Conservation (phyloP, 1,140 invertebrate species). For the Diachasma alloeum region DNA sequence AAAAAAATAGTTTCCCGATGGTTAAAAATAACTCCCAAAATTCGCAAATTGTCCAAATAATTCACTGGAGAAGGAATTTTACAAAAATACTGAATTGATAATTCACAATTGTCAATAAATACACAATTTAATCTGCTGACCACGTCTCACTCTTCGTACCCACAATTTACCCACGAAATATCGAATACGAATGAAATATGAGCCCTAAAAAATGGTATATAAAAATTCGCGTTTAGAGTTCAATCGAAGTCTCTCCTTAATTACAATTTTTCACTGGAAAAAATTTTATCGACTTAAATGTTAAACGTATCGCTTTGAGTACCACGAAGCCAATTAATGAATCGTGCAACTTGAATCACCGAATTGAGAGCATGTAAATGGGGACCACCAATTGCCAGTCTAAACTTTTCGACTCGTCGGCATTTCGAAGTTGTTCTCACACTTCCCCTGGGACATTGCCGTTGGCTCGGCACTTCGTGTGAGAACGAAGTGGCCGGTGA, state of each 20-base stretch:
- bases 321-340: conserved; percentile 56
- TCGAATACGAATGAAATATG: background rate
- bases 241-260: background rate
- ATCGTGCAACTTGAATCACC: conserved; percentile 29
- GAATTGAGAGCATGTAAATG: conserved; percentile 14
- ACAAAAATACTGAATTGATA: no score
- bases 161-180: background rate
- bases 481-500: background rate
- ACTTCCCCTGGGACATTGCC: background rate
- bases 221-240: conserved; percentile 31
- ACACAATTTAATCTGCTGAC: background rate
- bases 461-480: background rate
- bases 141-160: background rate
- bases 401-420: background rate
- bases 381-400: background rate
- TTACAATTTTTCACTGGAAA: background rate
- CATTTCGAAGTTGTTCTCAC: background rate
- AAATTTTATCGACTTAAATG: conserved; percentile 43
- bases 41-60: background rate
- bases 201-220: conserved; percentile 31
- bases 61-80: background rate
- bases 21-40: no score
- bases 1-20: no score
- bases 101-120: background rate
- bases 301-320: conserved; percentile 60